Evolutionary conservation across 1,140 invertebrate genomes (phyloP), one percentile per base, ranked within the genome.

Genomic region (Brachionus rubens): DNA sequence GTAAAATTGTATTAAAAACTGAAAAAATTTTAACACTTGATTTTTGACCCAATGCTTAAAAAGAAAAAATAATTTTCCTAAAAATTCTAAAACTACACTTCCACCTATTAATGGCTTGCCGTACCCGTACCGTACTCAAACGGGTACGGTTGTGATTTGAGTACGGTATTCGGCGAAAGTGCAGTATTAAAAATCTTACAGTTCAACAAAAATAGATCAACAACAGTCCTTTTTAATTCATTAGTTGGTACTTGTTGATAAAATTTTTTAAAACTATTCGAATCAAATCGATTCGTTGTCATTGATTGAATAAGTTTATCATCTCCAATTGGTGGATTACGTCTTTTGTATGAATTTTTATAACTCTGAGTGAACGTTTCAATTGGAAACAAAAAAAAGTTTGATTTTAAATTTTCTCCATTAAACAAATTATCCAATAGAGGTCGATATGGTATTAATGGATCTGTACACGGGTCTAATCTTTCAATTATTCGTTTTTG

Each of bases 1-100:
- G 16, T 7, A 33, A 33, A 14, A 59, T 16, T n/a, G n/a, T 19
- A 36, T 33, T 33, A 16, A 59, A 59, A 59, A 59, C n/a, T 16
- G 30, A 33, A 33, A 33, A 19, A 36, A 59, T 59, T 36, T 36
- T 33, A 36, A 59, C 54, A 59, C 54, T 59, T 21, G 54, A 59
- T 9, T 16, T 36, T 36, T 59, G 30, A 1, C 28, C 36, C 12
- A 59, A n/a, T 5, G 33, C 33, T 36, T 5, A 36, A 3, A 36
- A 36, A 36, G 9, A 36, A 36, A 36, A 36, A 36, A 36, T 5
- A 36, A 36, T 36, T 36, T 36, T 9, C 3, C 3, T 36, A 3
- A 36, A 40, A 40, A 40, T 4, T 40, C 12, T 40, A 40, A 6
- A 6, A 6, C 12, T n/a, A n/a, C n/a, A n/a, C n/a, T n/a, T n/a